Evolutionary conservation across 37 sponge, comb jelly and placozoan genomes (phyloP), one percentile per base, ranked within the genome.

Genomic region (Crambe crambe): DNA sequence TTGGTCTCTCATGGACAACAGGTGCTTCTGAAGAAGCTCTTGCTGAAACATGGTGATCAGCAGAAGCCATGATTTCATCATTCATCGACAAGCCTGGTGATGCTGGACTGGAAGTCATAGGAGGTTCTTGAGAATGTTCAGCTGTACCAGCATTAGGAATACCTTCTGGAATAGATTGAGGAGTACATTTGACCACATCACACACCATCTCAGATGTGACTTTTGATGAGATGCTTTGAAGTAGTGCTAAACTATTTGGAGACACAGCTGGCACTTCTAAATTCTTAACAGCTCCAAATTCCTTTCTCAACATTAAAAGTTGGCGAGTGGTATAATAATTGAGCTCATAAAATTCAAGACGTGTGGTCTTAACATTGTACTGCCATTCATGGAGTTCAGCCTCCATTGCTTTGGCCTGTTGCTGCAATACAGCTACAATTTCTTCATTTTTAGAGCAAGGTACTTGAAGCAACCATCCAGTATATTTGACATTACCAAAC

Each of bases 291-390:
- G 2, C 27, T 20, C 84, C 80, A 9, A 91, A 80, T 27, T 83
- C 87, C 21, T 54, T 74, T 32, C 85, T 47, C 1, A 92, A 64
- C 5, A 66, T 59, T 1, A 87, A 75, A 21, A 92, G 68, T 78
- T 92, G 92, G 21, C 54, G 65, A n/a, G 89, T 82, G 0, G 92
- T 92, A 61, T 72, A 92, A 68, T 92, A 87, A 68, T 92, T 92
- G 23, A 92, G 44, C 18, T 84, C 68, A 72, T 92, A 87, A 40
- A 47, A 87, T 42, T 85, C 0, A 20, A 42, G 37, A 20, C 88
- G 85, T 6, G 43, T 23, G 0, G 56, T 0, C 2, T 75, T 43
- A 12, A 92, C 42, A 23, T 42, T 30, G 21, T 47, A 26, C 51
- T 80, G 75, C 85, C 85, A 84, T 0, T 80, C 58, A 0, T 72